Conservation (phyloP, 1,140 invertebrate genomes). For the Lethocerus indicus region DNA sequence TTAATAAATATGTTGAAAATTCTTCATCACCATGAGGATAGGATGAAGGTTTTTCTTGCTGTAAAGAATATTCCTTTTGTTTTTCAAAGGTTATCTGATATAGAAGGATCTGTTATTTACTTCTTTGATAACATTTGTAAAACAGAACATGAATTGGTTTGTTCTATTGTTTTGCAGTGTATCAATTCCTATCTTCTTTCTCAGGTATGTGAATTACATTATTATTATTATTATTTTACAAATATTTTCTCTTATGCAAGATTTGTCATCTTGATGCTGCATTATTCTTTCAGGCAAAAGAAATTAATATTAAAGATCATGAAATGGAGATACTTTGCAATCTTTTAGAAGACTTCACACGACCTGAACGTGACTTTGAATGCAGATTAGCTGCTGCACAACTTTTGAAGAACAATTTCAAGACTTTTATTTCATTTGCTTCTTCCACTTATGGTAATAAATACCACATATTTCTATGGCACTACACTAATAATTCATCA, state of each 20-base stretch:
- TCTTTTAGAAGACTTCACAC: not conserved
- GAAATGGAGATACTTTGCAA: not conserved
- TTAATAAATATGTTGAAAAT: not conserved
- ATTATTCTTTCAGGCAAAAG: not conserved
- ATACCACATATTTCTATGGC: not conserved
- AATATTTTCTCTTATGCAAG: not conserved
- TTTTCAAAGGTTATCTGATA: not conserved
- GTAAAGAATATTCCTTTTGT: not conserved
- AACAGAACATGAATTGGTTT: not conserved
- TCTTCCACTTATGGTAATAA: not conserved
- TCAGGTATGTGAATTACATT: not conserved
- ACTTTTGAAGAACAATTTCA: not conserved
- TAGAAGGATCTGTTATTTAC: not conserved
- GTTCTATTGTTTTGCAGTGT: not conserved
- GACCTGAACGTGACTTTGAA: not conserved
- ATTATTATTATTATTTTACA: not conserved
- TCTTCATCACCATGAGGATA: constrained; percentile 5
- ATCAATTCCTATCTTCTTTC: not conserved
- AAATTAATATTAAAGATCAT: not conserved
- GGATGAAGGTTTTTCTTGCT: not conserved
- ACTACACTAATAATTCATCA: not conserved
- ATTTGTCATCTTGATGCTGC: not conserved
- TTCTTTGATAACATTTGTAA: not conserved
- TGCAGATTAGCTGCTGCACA: not conserved
- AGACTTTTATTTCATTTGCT: not conserved